Percentiles rank a stretch among this genome's conserved stretches.
Evolutionary conservation across 1,140 invertebrate species (phyloP).

Genomic region (Drosophila pectinifera): DNA sequence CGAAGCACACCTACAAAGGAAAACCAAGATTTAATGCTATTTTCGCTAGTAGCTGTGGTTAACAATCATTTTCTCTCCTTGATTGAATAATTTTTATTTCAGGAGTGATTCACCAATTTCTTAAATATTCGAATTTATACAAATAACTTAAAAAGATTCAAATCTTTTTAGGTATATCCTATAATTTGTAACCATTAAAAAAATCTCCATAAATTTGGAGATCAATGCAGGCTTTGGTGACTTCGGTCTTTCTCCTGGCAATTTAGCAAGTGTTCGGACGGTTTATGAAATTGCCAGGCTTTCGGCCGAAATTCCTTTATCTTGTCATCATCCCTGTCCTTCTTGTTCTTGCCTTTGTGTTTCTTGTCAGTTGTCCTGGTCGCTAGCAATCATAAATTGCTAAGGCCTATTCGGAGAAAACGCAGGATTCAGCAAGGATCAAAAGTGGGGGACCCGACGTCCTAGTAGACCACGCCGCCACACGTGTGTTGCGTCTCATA

Average conservation of each 20-base stretch:
- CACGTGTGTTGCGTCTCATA: constrained; percentile 80
- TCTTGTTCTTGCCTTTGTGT: constrained; percentile 14
- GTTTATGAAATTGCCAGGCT: constrained; percentile 83
- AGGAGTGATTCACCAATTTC: no score
- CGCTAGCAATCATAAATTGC: constrained; percentile 76
- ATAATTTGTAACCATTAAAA: constrained; percentile 4
- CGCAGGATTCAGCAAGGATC: constrained; percentile 26
- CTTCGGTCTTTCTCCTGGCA: constrained; percentile 48
- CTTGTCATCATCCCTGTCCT: constrained; percentile 44
- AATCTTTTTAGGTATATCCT: no score
- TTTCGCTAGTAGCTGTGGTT: not conserved
- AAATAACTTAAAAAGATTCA: no score
- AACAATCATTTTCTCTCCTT: not conserved
- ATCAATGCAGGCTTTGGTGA: constrained; percentile 7
- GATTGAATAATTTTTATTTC: not conserved
- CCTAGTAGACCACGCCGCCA: constrained; percentile 52
- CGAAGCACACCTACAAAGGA: constrained; percentile 67
- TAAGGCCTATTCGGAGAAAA: constrained; percentile 56
- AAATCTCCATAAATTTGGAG: constrained; percentile 27
- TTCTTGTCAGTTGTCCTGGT: constrained; percentile 33
- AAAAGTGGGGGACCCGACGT: not conserved
- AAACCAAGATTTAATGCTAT: not conserved
- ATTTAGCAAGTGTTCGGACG: constrained; percentile 77
- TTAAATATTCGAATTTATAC: no score
- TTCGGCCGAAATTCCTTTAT: constrained; percentile 60